Base-by-base conservation (phyloP, 2,797 vertebrate species). In the Hoplostethus mediterraneus region DNA sequence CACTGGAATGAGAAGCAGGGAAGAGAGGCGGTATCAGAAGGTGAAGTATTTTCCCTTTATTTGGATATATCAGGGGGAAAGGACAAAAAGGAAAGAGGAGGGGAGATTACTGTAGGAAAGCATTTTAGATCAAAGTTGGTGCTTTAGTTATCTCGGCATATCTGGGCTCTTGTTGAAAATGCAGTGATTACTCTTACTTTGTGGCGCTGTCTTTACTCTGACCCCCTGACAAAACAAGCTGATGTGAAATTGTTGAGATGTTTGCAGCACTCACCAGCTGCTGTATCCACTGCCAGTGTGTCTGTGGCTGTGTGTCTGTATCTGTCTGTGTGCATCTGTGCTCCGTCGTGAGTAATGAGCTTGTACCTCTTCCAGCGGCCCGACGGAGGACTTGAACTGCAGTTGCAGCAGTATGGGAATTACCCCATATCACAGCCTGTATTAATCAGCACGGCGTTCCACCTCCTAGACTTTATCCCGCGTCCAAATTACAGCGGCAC, bases 321-420 rank as follows among this genome's bases (percentile, higher is more conserved):
- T 28, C 9, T 33, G 64, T 54, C n/a, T 63, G 53, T 77, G 77
- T 64, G 67, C 48, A 51, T 78, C 54, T 48, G 57, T 17, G 13
- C 69, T 67, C 60, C 6, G 1, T 53, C 31, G 61, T 88, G 86
- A 90, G 74, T 86, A 81, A 91, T 89, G 88, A 85, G 69, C 75
- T 79, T 75, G 85, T 75, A 72, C 71, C 68, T 86, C 66, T 74
- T 81, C 84, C 81, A 77, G 13, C 31, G 77, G 79, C 72, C 75
- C 31, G 16, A 55, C 48, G 61, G 78, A 83, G 73, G 79, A 76
- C 82, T 88, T 87, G 77, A 87, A 77, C 64, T 84, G 88, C 86
- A 79, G 79, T 75, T 81, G 82, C 81, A 89, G 80, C 88, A 87
- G 63, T 85, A 80, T 87, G 82, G 71, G 87, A 88, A 85, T 80